A percentile compares a stretch with the other conserved stretches of the same genome.
Evolutionary conservation across 2,888 invertebrate species (phyloP).

Genomic region (Phengaris arion): DNA sequence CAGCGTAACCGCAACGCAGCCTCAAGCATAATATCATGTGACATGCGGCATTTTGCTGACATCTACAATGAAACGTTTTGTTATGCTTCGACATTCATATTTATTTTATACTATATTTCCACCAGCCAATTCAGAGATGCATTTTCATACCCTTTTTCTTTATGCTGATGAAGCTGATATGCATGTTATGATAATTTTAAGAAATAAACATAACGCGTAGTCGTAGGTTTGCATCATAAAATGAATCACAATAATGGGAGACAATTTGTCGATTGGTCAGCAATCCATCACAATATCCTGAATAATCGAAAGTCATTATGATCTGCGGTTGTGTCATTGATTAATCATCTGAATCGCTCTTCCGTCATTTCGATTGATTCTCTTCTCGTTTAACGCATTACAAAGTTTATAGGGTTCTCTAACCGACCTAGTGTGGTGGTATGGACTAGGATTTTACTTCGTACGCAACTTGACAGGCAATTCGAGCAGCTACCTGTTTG

Average conservation of each 20-base stretch:
- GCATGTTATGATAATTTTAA: background rate
- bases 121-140: too few species aligned
- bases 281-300: conserved; percentile 20
- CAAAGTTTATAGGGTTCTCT: too few species aligned
- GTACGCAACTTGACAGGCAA: too few species aligned
- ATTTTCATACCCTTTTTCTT: too few species aligned
- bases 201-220: background rate
- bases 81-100: background rate
- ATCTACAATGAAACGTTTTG: background rate
- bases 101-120: too few species aligned
- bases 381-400: background rate
- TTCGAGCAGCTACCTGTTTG: too few species aligned
- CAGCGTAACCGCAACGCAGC: background rate
- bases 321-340: conserved; percentile 16
- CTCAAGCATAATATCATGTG: background rate
- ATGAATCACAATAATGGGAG: conserved; percentile 1
- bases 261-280: conserved; percentile 11
- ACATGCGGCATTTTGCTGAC: background rate
- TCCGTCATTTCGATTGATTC: conserved; percentile 16
- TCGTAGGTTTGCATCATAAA: background rate
- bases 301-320: conserved; percentile 22
- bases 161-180: too few species aligned
- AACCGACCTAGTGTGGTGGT: too few species aligned
- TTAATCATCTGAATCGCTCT: conserved; percentile 7
- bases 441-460: too few species aligned